phyloP scores from a whole-genome alignment of 1,140 invertebrate genomes.

The Apis dorsata region DNA sequence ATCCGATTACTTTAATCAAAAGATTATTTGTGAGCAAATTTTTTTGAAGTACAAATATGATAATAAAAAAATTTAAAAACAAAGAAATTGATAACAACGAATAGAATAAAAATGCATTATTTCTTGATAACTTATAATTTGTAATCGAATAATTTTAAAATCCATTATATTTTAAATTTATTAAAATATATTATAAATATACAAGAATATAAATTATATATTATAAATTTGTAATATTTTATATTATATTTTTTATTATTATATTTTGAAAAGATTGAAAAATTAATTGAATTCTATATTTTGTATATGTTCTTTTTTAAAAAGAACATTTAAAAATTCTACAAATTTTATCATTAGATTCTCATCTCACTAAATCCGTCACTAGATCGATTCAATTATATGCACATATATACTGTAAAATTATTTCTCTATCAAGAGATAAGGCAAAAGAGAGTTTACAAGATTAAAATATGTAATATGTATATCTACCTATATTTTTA shows the following conservation, averaged over 20 bases:
- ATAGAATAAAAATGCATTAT: neutral
- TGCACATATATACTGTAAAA: too few relatives aligned
- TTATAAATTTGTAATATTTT: neutral
- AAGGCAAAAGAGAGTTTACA: neutral
- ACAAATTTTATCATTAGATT: too few relatives aligned
- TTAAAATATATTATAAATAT: slow-evolving; percentile 17
- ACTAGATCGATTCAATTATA: too few relatives aligned
- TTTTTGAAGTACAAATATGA: neutral
- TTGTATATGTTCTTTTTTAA: too few relatives aligned
- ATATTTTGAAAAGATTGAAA: too few relatives aligned
- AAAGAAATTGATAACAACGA: neutral
- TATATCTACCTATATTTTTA: too few relatives aligned
- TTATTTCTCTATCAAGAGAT: neutral
- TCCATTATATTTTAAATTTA: slow-evolving; percentile 17
- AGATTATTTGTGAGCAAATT: neutral
- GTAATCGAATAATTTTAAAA: neutral
- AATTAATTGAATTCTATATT: too few relatives aligned
- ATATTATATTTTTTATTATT: too few relatives aligned
- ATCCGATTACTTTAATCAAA: neutral
- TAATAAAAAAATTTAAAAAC: neutral
- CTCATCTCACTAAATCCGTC: too few relatives aligned
- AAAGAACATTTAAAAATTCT: too few relatives aligned
- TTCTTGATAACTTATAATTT: neutral
- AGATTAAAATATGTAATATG: neutral
- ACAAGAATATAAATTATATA: neutral